A percentile compares a stretch with the other conserved stretches of the same genome.
These are phyloP conservation scores for Lasioglossum albipes DNA, from an alignment of 1,140 invertebrate species.

Conservation along the genomic window DNA sequence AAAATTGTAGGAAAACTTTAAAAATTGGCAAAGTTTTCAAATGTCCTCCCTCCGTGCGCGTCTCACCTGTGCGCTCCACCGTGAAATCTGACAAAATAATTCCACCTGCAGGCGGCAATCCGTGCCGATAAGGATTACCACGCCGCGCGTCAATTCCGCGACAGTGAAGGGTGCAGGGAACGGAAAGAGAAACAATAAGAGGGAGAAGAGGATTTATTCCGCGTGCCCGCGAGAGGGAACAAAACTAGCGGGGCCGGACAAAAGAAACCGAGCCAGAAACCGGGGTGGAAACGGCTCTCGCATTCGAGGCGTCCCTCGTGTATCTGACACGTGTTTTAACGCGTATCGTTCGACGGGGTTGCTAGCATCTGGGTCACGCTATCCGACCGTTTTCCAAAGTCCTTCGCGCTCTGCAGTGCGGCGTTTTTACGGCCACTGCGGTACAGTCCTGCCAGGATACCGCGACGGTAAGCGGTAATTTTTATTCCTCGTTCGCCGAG, in stretches of 20 bases:
- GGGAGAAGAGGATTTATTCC: no score
- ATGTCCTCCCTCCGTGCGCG: no score
- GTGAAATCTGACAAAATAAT: no score
- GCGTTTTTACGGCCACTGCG: slow-evolving; percentile 52
- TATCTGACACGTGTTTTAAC: slow-evolving; percentile 46
- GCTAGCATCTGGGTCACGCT: slow-evolving; percentile 45
- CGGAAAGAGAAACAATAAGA: no score
- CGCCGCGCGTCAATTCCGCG: no score
- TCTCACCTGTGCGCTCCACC: no score
- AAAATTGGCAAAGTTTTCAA: no score
- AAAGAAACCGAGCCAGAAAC: background rate
- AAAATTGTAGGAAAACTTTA: no score
- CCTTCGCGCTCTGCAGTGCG: slow-evolving; percentile 44
- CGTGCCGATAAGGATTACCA: no score
- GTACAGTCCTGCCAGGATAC: slow-evolving; percentile 16
- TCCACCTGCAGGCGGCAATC: no score
- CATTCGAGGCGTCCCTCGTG: slow-evolving; percentile 6
- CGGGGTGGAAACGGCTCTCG: background rate
- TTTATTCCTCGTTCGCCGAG: background rate
- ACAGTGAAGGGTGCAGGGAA: no score
- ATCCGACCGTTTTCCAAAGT: slow-evolving; percentile 35
- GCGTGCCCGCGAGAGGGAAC: no score
- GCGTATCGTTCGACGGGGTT: slow-evolving; percentile 37
- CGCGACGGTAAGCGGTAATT: slow-evolving; percentile 17
- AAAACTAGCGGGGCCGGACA: background rate